phyloP scores from a whole-genome alignment of 2,888 invertebrate genomes.

The Venustoraphidia nigricollis region DNA sequence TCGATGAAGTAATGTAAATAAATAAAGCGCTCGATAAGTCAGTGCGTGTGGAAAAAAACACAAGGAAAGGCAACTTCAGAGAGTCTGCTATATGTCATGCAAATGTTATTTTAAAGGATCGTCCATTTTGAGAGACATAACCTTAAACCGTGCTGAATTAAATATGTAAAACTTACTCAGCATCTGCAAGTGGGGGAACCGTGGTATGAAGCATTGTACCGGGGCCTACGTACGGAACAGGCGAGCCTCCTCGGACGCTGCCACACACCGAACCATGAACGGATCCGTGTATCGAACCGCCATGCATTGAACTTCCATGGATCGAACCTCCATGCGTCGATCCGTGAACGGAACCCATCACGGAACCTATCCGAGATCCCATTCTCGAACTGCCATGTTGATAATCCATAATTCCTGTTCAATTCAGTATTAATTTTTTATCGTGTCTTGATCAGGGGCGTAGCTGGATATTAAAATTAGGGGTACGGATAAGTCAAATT shows the following conservation, averaged over 20 bases:
- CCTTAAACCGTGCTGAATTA: no score
- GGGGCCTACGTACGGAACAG: conserved; percentile 26
- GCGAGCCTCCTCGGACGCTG: conserved; percentile 25
- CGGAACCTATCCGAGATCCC: conserved; percentile 25
- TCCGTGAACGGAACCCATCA: conserved; percentile 22
- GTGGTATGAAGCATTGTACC: conserved; percentile 18
- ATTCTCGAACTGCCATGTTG: conserved; percentile 19
- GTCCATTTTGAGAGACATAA: no score
- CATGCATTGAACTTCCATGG: conserved; percentile 19
- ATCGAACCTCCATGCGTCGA: conserved; percentile 20
- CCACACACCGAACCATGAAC: conserved; percentile 24
- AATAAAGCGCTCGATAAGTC: no score
- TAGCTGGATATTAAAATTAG: no score
- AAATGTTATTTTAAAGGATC: no score
- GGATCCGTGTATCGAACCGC: conserved; percentile 18
- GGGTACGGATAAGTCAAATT: no score
- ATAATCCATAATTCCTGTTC: conserved; percentile 19
- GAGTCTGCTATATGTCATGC: no score
- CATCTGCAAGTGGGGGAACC: conserved; percentile 3
- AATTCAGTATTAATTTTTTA: no score
- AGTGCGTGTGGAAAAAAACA: no score
- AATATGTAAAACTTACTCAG: conserved; percentile 8
- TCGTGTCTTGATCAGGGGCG: no score
- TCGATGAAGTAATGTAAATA: no score
- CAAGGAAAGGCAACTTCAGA: no score